These are phyloP conservation scores for Porphyrio hochstetteri DNA, from an alignment of 2,113 vertebrate genomes.

Conservation along the genomic window DNA sequence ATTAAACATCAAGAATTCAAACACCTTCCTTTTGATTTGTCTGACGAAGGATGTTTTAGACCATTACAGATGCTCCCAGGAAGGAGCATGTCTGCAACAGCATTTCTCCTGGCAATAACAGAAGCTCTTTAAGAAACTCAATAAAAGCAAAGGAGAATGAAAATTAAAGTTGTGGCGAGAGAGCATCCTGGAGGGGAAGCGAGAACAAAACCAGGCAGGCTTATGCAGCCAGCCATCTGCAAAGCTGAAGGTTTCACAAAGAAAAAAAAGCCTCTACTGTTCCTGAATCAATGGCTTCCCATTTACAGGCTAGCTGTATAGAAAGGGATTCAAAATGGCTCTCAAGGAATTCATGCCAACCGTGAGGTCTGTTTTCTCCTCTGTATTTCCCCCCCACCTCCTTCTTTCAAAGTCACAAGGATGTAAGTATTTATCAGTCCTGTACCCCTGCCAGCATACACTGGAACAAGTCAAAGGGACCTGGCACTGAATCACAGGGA, in stretches of 20 bases:
- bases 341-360: slow-evolving; percentile 73
- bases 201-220: slow-evolving; percentile 69
- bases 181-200: slow-evolving; percentile 34
- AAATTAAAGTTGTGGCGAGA: slow-evolving; percentile 27
- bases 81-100: neutral
- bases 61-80: neutral
- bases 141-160: neutral
- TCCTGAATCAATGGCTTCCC: slow-evolving; percentile 78
- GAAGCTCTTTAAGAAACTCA: neutral
- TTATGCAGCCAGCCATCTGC: slow-evolving; percentile 75
- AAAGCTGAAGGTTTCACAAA: slow-evolving; percentile 73
- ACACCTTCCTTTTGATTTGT: neutral
- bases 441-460: slow-evolving; percentile 74
- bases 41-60: neutral
- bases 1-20: neutral
- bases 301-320: slow-evolving; percentile 61
- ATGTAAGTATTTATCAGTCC: slow-evolving; percentile 78
- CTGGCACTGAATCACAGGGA: slow-evolving; percentile 79
- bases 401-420: slow-evolving; percentile 69
- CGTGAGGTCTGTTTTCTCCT: slow-evolving; percentile 60
- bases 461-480: slow-evolving; percentile 73
- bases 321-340: slow-evolving; percentile 78
- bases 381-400: slow-evolving; percentile 30
- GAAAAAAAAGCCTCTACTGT: slow-evolving; percentile 72
- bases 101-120: neutral